Evolutionary conservation across 2,113 vertebrate species (phyloP).

Genomic region (Collichthys lucidus): DNA sequence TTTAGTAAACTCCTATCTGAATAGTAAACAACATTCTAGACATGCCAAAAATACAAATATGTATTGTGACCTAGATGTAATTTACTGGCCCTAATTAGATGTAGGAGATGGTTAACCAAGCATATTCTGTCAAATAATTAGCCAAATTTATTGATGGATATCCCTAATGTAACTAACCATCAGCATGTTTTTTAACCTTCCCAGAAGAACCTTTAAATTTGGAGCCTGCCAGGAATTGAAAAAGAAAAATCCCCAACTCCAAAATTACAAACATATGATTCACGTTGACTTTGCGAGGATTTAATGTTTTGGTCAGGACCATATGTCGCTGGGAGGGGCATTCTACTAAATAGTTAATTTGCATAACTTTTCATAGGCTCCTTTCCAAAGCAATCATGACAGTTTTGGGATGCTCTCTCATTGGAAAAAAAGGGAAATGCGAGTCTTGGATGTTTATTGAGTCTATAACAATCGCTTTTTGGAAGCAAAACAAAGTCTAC

Average conservation of each 20-base stretch:
- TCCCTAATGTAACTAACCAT: constrained; percentile 5
- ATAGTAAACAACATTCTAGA: not conserved
- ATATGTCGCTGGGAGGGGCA: constrained; percentile 39
- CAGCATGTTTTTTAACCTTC: not conserved
- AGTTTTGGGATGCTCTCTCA: constrained; percentile 35
- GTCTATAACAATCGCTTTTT: constrained; percentile 64
- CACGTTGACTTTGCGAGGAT: constrained; percentile 29
- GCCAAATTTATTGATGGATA: not conserved
- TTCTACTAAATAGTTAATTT: constrained; percentile 43
- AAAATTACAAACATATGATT: constrained; percentile 27
- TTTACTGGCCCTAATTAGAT: not conserved
- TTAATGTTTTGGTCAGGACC: constrained; percentile 42
- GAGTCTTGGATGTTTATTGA: constrained; percentile 59
- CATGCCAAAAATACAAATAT: not conserved
- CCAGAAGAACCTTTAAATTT: not conserved
- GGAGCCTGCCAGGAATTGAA: not conserved
- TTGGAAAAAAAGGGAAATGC: constrained; percentile 12
- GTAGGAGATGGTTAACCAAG: not conserved
- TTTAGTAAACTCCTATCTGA: not conserved
- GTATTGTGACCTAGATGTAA: not conserved
- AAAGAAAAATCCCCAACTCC: constrained; percentile 1
- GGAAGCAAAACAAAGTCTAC: constrained; percentile 68
- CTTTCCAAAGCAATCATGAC: constrained; percentile 52
- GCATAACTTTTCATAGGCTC: constrained; percentile 48
- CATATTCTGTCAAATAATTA: not conserved